Conservation (phyloP, 2,113 vertebrate species). For the Mobula hypostoma region DNA sequence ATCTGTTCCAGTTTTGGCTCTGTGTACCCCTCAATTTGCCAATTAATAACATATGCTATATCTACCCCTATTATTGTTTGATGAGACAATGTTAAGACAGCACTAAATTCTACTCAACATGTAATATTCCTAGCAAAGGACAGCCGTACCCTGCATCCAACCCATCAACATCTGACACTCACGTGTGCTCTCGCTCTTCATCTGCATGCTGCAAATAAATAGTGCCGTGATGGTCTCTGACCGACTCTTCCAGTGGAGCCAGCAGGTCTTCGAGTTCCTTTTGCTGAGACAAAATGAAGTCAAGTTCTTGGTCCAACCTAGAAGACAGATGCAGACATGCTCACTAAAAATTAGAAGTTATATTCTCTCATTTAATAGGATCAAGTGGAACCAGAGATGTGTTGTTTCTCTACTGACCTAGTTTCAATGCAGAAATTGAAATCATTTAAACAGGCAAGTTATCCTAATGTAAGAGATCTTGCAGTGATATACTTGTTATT, state of each 20-base stretch:
- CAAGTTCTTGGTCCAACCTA: conserved; percentile 88
- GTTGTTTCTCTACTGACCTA: neutral
- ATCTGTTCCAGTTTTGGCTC: neutral
- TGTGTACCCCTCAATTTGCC: too few species aligned
- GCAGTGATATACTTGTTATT: neutral
- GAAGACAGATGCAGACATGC: neutral
- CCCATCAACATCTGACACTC: conserved; percentile 40
- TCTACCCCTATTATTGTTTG: neutral
- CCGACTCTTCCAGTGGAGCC: conserved; percentile 80
- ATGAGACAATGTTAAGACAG: neutral
- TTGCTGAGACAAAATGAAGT: conserved; percentile 95
- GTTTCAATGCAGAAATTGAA: neutral
- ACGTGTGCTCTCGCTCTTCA: conserved; percentile 88
- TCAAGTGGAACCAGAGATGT: neutral
- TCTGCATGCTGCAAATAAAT: conserved; percentile 94
- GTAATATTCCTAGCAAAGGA: neutral
- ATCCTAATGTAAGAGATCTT: neutral
- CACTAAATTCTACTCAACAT: neutral
- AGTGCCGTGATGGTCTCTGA: conserved; percentile 90
- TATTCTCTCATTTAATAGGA: neutral
- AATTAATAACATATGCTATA: neutral
- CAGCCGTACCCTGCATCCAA: neutral
- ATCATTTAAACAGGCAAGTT: neutral
- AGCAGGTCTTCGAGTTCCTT: conserved; percentile 92
- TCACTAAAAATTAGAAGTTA: neutral